Percentiles rank a stretch among this genome's conserved stretches.
These are phyloP conservation scores for Channa argus DNA, from an alignment of 2,113 vertebrate species.

Conservation along the genomic window DNA sequence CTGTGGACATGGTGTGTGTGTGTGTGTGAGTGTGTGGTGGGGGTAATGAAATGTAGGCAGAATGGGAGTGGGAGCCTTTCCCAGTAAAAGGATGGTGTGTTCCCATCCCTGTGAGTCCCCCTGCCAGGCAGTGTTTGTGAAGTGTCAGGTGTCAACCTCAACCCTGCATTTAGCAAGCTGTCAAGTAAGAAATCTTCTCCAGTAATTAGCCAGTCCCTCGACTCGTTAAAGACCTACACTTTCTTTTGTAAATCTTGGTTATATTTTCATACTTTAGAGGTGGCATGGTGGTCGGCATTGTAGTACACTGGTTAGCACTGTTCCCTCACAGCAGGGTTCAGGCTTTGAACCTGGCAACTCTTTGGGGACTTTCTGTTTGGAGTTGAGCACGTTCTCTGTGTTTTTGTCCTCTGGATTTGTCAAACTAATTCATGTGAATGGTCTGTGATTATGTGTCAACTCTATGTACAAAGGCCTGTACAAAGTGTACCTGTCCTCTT, in stretches of 20 bases:
- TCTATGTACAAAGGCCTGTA: no score
- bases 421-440: no score
- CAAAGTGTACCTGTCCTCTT: no score
- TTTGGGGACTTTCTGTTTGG: no score
- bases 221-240: slow-evolving; percentile 25
- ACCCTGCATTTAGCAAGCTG: slow-evolving; percentile 83
- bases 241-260: slow-evolving; percentile 16
- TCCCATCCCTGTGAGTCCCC: slow-evolving; percentile 77
- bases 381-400: no score
- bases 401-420: no score
- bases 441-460: no score
- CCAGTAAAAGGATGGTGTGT: slow-evolving; percentile 78
- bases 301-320: no score
- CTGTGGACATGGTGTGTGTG: slow-evolving; percentile 71
- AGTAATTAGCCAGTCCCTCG: slow-evolving; percentile 53
- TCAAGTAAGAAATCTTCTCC: slow-evolving; percentile 80
- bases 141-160: slow-evolving; percentile 79
- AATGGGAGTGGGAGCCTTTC: slow-evolving; percentile 78
- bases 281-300: no score
- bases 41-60: slow-evolving; percentile 81
- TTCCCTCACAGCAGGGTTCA: no score
- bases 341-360: no score
- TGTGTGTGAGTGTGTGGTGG: slow-evolving; percentile 34
- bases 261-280: slow-evolving; percentile 4
- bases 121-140: slow-evolving; percentile 82